Evolutionary conservation across 2,888 invertebrate genomes (phyloP), one percentile per base, ranked within the genome.

Genomic region (Apodemia hepburni): DNA sequence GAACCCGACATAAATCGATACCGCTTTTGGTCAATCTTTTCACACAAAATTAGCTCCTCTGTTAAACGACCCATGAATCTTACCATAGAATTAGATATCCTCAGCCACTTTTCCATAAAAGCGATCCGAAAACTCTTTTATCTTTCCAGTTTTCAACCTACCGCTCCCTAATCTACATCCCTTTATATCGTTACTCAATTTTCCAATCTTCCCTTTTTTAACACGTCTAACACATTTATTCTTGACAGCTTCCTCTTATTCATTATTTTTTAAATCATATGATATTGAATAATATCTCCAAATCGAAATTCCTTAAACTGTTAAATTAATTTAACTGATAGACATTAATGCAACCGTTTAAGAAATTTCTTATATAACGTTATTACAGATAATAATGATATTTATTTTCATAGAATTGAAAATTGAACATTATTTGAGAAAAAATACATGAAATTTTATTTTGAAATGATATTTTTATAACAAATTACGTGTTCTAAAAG

Each of bases 61-160:
- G n/a, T 7, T n/a, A 45, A 45, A 45, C 7, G n/a, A 45, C 7
- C 45, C 45, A 47, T 47, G 45, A 47, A 47, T n/a, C 8, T 47
- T 5, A 47, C 7, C 17, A 17, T 47, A 47, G 6, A 17, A 47
- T 47, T 15, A 47, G 17, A 47, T 47, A 17, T 47, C n/a, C 15
- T 2, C 7, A n/a, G 17, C 45, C 45, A 17, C 45, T 47, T 47
- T 47, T 17, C 45, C 17, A 27, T 54, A 2, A 57, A 57, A 22
- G 27, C 27, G n/a, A 57, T 57, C 8, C 27, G 7, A 57, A 57
- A 57, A 7, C 54, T 57, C 27, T 57, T 57, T 57, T 15, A 29
- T 29, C 27, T n/a, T 27, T 54, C n/a, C n/a, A 29, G n/a, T 57
- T 57, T 54, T 27, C 11, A 51, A 38, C 38, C 38, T 38, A 38